Base-by-base conservation (phyloP, 30 jellyfish, hydroid and myxozoan genomes). In the Pelagia noctiluca region DNA sequence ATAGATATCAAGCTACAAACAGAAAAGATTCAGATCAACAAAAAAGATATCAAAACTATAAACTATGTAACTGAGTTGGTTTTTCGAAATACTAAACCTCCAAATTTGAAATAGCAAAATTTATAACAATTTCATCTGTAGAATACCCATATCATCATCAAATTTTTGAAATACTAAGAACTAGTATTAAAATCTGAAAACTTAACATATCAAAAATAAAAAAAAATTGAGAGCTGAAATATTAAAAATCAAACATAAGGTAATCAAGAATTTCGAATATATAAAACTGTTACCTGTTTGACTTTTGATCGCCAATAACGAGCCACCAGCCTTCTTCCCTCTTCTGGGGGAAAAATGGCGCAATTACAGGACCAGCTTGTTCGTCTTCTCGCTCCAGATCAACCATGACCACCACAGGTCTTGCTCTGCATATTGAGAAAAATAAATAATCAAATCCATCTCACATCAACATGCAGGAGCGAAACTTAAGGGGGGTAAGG, bases 251-350 rank as follows among this genome's bases (percentile, higher is more conserved):
- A n/a, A n/a, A n/a, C 19, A 47, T 11, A 11, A 47, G 19, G 11
- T 10, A 47, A 47, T 47, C 61, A 19, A 47, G 19, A 47, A 47
- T 47, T 11, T 10, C 13, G 23, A 61, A 61, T 64, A 72, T 1
- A 67, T 21, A 50, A 79, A n/a, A 22, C 57, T 24, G 2, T 13
- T 49, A 90, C 99, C 97, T 89, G 96, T 95, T 95, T 24, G 97
- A 35, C 76, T 95, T 95, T 32, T 93, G 95, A 23, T 95, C 98
- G 8, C 99, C 99, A 42, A 90, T 90, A 16, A 95, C 99, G 33
- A 95, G 80, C 99, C 99, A 95, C 98, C 98, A 90, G 21, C 99
- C 99, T 50, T 95, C 99, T 76, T 95, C 98, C 63, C 98, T 75
- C 35, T 90, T 84, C 72, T 89, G 97, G 22, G 99, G 99, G 89